phyloP scores from a whole-genome alignment of 2,888 invertebrate genomes.

The Itoplectis maculator region DNA sequence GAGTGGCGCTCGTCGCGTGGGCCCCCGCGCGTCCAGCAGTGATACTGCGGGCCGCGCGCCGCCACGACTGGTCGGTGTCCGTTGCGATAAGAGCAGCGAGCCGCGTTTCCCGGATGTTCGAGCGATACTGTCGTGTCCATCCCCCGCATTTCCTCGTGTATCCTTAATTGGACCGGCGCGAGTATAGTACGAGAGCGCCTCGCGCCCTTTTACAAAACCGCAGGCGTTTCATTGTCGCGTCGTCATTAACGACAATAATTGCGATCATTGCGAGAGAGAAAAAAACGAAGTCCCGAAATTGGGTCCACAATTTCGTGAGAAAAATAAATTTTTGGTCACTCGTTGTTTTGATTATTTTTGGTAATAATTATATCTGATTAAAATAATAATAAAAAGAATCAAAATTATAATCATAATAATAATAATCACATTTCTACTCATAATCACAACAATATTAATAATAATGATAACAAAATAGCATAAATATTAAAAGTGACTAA shows the following conservation, averaged over 20 bases:
- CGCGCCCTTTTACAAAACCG: background rate
- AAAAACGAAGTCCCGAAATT: no score
- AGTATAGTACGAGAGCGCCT: conserved; percentile 1
- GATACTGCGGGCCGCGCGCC: conserved; percentile 66
- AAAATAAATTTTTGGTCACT: background rate
- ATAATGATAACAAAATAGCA: no score
- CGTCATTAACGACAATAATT: background rate
- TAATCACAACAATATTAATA: no score
- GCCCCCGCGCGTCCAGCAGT: conserved; percentile 16
- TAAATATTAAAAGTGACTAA: background rate
- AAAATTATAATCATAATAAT: no score
- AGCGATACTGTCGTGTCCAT: conserved; percentile 77
- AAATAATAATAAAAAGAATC: no score
- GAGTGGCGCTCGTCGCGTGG: conserved; percentile 62
- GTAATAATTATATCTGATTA: no score
- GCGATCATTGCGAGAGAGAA: background rate
- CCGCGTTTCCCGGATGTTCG: conserved; percentile 82
- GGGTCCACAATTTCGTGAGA: background rate
- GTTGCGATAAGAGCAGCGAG: conserved; percentile 79
- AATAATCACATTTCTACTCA: no score
- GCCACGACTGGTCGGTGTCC: conserved; percentile 81
- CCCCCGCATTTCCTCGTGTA: conserved; percentile 82
- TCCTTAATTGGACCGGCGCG: conserved; percentile 71
- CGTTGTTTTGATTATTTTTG: no score
- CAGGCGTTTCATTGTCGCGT: background rate